These are phyloP conservation scores for Pristionchus maxplancki DNA, from an alignment of 2,888 invertebrate genomes.

Conservation along the genomic window DNA sequence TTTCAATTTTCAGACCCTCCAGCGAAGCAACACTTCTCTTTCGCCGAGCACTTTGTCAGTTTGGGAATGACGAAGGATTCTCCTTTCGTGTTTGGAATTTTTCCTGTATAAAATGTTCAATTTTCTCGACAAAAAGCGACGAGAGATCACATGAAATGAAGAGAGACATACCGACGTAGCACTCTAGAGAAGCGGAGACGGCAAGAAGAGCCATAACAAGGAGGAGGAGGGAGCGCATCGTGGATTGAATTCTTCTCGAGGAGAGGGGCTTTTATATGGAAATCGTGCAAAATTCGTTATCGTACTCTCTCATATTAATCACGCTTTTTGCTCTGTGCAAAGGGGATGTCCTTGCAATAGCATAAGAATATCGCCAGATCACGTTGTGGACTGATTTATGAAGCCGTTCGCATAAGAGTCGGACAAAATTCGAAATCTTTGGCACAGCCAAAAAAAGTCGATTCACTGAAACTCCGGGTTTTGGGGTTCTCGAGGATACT, in stretches of 20 bases:
- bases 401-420: too few species aligned
- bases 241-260: not conserved
- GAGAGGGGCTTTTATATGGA: not conserved
- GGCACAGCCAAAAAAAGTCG: too few species aligned
- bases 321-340: too few species aligned
- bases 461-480: too few species aligned
- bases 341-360: too few species aligned
- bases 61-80: not conserved
- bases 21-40: not conserved
- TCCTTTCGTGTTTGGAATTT: not conserved
- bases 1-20: not conserved
- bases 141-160: not conserved
- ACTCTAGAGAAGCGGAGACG: not conserved
- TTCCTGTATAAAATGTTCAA: not conserved
- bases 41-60: not conserved
- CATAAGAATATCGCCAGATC: not conserved
- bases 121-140: too few species aligned
- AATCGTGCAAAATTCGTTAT: not conserved
- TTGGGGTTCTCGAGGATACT: too few species aligned
- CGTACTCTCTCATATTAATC: too few species aligned
- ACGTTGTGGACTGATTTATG: too few species aligned
- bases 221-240: not conserved
- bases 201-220: not conserved
- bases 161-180: not conserved
- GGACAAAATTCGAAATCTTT: too few species aligned